Percentiles rank a stretch among this genome's conserved stretches.
These are phyloP conservation scores for Choristoneura fumiferana DNA, from an alignment of 1,140 invertebrate species.

Conservation along the genomic window DNA sequence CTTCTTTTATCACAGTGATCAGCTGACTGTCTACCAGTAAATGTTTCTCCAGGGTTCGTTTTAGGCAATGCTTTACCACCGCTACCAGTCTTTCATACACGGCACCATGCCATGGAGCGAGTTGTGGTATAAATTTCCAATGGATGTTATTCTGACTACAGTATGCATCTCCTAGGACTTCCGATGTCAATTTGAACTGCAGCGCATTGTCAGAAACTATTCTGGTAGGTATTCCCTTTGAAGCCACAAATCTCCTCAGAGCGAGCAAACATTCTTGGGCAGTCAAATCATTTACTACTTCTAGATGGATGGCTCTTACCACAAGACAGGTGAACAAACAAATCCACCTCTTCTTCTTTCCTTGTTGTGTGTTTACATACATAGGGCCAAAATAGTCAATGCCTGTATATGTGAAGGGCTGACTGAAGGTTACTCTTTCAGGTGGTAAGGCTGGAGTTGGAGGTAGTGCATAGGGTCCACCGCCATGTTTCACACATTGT, in stretches of 20 bases:
- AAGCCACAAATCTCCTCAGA: constrained; percentile 41
- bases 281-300: constrained; percentile 37
- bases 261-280: constrained; percentile 38
- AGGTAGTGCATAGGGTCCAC: too few relatives aligned
- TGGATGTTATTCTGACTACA: neutral
- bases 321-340: too few relatives aligned
- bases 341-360: constrained; percentile 39
- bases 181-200: neutral
- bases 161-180: constrained; percentile 20
- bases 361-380: neutral
- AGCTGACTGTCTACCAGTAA: neutral
- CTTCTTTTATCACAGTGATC: constrained; percentile 5
- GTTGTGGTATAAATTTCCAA: constrained; percentile 8
- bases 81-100: constrained; percentile 17
- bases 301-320: constrained; percentile 44
- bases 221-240: constrained; percentile 31
- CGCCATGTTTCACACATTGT: too few relatives aligned
- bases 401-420: too few relatives aligned
- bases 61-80: constrained; percentile 14
- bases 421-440: too few relatives aligned
- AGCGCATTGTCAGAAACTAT: constrained; percentile 24
- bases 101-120: constrained; percentile 13
- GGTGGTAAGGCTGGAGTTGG: too few relatives aligned
- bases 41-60: neutral
- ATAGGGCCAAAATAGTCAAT: too few relatives aligned